Evolutionary conservation across 2,888 invertebrate species (phyloP).

Genomic region (Melanargia galathea): DNA sequence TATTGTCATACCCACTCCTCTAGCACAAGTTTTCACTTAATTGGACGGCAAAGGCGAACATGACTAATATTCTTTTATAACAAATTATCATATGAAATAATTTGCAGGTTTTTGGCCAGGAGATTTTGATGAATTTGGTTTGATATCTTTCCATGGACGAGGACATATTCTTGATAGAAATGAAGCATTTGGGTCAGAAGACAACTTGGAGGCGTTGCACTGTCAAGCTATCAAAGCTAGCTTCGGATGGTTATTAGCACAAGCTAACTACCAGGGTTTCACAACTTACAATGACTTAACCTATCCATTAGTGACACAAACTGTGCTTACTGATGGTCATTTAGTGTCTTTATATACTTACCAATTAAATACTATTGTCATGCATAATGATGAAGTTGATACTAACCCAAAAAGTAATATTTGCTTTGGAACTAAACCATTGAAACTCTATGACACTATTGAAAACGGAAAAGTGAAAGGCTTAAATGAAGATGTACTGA

Average conservation of each 20-base stretch:
- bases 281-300: constrained; percentile 94
- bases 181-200: constrained; percentile 75
- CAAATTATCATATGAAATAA: too few relatives aligned
- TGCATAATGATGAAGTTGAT: constrained; percentile 84
- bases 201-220: constrained; percentile 85
- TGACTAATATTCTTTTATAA: too few relatives aligned
- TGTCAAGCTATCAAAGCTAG: constrained; percentile 89
- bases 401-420: constrained; percentile 88
- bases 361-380: constrained; percentile 92
- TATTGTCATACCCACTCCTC: too few relatives aligned
- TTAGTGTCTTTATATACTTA: constrained; percentile 93
- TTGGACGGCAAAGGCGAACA: too few relatives aligned
- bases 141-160: constrained; percentile 87
- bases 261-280: constrained; percentile 94
- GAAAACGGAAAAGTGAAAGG: constrained; percentile 88
- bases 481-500: constrained; percentile 90
- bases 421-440: constrained; percentile 88
- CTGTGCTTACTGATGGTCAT: constrained; percentile 93
- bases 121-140: constrained; percentile 88
- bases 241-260: constrained; percentile 90
- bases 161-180: constrained; percentile 81
- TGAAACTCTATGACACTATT: constrained; percentile 88
- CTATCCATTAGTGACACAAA: constrained; percentile 95
- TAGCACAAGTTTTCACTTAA: too few relatives aligned
- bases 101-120: constrained; percentile 92